Base-by-base conservation (phyloP, 2,888 invertebrate species). In the Ferdinandea cuprea region DNA sequence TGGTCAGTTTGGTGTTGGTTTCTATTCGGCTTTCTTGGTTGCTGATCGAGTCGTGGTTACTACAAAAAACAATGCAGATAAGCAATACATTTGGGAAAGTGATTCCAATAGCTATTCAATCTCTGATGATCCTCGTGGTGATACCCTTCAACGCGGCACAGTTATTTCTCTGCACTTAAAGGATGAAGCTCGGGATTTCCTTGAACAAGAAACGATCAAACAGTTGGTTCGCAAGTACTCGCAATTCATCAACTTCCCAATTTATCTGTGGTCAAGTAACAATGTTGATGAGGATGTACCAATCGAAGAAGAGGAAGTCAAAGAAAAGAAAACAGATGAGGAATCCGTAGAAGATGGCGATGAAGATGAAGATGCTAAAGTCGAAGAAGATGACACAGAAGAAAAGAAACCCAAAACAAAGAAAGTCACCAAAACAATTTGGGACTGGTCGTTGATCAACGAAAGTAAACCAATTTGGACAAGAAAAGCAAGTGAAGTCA, bases 391-490 rank as follows among this genome's bases (percentile, higher is more conserved):
- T 79, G 80, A 85, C 9, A 86, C 85, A 6, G 89, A 87, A 0
- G 93, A 94, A 5, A 93, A 94, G 44, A 94, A 95, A 89, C 94
- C 95, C 42, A 96, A 97, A 91, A 96, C 96, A 17, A 98, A 97
- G 88, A 96, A 94, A 87, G 94, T 97, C 0, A 96, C 97, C 85
- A 98, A 98, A 91, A 99, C 99, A 0, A 94, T 97, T 25, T 99
- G 98, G 97, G 99, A 99, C 90, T 99, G 99, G 99, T 96, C 97
- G 90, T 92, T 98, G 40, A 93, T 99, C 89, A 99, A 99, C 91
- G 97, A 97, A 89, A 96, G 97, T 89, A 99, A 99, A 92, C 99
- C 99, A 15, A 97, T 99, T 89, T 99, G 99, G 99, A 98, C 98
- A 19, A 93, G 98, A 88, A 99, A 99, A 88, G 94, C 96, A 0